phyloP scores from a whole-genome alignment of 2,888 invertebrate genomes.

The Mesorhabditis sp. region DNA sequence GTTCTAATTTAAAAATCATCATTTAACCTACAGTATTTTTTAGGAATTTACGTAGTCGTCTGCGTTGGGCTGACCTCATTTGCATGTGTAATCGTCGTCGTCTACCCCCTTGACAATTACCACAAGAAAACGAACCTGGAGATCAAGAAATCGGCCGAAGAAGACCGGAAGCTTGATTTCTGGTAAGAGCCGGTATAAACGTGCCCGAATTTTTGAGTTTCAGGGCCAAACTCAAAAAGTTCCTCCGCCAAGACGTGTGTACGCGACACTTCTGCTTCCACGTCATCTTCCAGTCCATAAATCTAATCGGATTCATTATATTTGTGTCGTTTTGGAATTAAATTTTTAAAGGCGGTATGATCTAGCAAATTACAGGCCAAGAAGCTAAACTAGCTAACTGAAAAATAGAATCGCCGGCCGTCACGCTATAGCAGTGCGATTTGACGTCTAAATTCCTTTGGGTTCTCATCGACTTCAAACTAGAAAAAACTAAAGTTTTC shows the following conservation, averaged over 20 bases:
- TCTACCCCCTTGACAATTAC: background rate
- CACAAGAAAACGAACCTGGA: background rate
- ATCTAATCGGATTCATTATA: background rate
- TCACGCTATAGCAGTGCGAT: no score
- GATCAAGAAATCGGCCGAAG: no score
- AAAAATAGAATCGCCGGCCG: no score
- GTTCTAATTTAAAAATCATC: no score
- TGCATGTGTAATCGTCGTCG: background rate
- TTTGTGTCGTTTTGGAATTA: constrained; percentile 3
- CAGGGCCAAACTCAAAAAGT: background rate
- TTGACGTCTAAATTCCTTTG: no score
- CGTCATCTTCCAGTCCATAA: background rate
- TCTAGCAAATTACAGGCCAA: no score
- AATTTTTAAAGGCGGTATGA: background rate
- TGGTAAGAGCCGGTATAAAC: no score
- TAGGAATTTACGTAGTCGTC: background rate
- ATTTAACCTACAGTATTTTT: background rate
- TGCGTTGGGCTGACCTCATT: background rate
- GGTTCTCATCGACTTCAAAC: no score
- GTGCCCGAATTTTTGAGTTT: background rate
- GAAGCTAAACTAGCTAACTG: no score
- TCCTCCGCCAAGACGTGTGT: background rate
- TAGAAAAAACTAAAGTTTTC: no score
- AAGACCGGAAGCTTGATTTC: no score
- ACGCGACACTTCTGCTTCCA: background rate